A percentile compares a stretch with the other conserved stretches of the same genome.
Evolutionary conservation across 2,113 vertebrate species (phyloP).

Genomic region (Conger conger): DNA sequence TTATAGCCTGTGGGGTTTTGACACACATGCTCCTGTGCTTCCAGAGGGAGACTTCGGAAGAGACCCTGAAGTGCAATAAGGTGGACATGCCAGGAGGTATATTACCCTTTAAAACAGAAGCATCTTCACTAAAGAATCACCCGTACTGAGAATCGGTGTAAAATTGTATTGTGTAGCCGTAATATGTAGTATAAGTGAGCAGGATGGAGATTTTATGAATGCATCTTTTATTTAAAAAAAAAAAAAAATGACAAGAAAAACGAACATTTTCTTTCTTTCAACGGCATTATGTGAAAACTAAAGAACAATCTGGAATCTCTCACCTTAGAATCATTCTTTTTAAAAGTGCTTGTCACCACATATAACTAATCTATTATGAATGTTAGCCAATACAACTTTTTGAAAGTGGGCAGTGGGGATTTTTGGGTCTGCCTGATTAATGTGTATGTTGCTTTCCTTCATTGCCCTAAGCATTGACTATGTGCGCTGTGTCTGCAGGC

Average conservation of each 20-base stretch:
- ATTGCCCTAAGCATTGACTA: neutral
- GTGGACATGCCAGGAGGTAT: constrained; percentile 83
- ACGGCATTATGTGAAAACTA: no score
- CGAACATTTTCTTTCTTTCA: no score
- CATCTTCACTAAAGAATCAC: neutral
- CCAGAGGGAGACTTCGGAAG: constrained; percentile 92
- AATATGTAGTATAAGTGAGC: no score
- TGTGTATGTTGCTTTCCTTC: no score
- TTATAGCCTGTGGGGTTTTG: neutral
- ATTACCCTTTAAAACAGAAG: constrained; percentile 5
- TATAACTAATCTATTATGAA: neutral
- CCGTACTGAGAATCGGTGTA: neutral
- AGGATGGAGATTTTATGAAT: no score
- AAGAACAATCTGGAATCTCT: no score
- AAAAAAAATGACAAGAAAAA: no score
- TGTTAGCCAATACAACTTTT: neutral
- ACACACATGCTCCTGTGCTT: constrained; percentile 41
- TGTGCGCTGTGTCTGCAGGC: constrained; percentile 56
- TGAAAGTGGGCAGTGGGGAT: neutral
- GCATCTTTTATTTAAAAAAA: no score
- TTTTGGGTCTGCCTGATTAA: no score
- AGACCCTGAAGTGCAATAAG: constrained; percentile 87
- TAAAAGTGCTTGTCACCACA: no score
- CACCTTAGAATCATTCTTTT: no score
- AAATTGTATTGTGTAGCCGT: no score